These are phyloP conservation scores for Lycaena phlaeas DNA, from an alignment of 2,888 invertebrate genomes.

Conservation along the genomic window DNA sequence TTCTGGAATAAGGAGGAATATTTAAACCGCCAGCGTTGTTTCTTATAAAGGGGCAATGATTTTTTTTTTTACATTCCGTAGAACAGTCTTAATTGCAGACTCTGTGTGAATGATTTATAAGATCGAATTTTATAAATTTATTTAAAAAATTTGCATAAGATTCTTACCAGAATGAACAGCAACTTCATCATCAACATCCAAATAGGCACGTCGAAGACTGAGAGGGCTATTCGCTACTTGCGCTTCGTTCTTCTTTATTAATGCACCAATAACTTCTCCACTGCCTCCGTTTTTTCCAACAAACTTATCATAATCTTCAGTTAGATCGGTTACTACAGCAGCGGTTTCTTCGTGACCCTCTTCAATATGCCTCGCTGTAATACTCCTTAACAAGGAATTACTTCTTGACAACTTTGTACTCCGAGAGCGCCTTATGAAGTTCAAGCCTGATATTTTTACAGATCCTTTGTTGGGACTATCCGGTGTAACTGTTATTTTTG, in stretches of 20 bases:
- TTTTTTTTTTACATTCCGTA: no score
- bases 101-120: no score
- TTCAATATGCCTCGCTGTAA: conserved; percentile 64
- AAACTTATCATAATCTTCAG: conserved; percentile 54
- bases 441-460: conserved; percentile 62
- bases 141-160: no score
- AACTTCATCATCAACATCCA: conserved; percentile 78
- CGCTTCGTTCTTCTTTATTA: conserved; percentile 60
- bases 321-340: conserved; percentile 50
- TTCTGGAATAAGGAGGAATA: no score
- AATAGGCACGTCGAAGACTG: conserved; percentile 61
- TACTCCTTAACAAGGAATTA: conserved; percentile 74
- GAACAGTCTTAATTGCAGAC: no score
- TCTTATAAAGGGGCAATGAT: no score
- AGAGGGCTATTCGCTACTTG: conserved; percentile 53
- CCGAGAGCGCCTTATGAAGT: conserved; percentile 80
- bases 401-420: conserved; percentile 81
- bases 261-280: conserved; percentile 53
- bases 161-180: conserved; percentile 82
- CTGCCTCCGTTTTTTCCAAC: conserved; percentile 54
- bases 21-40: no score
- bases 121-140: no score
- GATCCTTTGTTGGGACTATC: conserved; percentile 71
- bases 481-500: conserved; percentile 58
- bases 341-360: conserved; percentile 52